Evolutionary conservation across 2,797 vertebrate genomes (phyloP), one percentile per base, ranked within the genome.

Genomic region (Arnoldichthys spilopterus): DNA sequence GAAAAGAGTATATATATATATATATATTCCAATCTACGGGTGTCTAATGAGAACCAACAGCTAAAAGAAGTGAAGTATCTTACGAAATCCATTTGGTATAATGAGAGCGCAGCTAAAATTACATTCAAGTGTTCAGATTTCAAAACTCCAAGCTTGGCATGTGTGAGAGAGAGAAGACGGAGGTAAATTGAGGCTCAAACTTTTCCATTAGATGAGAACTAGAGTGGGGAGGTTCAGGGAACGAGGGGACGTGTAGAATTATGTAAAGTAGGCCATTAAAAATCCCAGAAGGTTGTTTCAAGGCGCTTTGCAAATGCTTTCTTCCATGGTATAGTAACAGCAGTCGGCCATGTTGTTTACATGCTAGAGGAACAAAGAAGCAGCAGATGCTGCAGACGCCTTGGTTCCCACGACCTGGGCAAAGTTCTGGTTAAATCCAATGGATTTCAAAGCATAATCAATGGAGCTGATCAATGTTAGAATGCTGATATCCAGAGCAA

Each of bases 71-170:
- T 80, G 32, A 61, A 1, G 15, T 76, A 84, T 85, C 85, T 89
- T 89, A 79, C 81, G 58, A 88, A 82, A 90, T 85, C 87, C 82
- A 87, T 90, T 89, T 90, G 82, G 90, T 87, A 86, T 86, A 89
- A 89, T 88, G 82, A 88, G 78, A 81, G 80, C 62, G 73, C 63
- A 82, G 80, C 82, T 82, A 80, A 86, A 90, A 89, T 88, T 84
- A 86, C 84, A 80, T 87, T 83, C 77, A 77, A 82, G 80, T 89
- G 86, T 85, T 85, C 87, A 82, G 82, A 81, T 84, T 88, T 88
- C 76, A 77, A 81, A 86, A 86, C 76, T 32, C 69, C 83, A 80
- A 86, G 80, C 85, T 51, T 79, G 66, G 77, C 58, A 61, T 82
- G 80, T 85, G 68, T 47, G 73, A 62, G 67, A 47, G 72, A 59